Percentiles rank a stretch among this genome's conserved stretches.
Evolutionary conservation across 2,888 invertebrate species (phyloP).

Genomic region (Cryptocephalus primarius): DNA sequence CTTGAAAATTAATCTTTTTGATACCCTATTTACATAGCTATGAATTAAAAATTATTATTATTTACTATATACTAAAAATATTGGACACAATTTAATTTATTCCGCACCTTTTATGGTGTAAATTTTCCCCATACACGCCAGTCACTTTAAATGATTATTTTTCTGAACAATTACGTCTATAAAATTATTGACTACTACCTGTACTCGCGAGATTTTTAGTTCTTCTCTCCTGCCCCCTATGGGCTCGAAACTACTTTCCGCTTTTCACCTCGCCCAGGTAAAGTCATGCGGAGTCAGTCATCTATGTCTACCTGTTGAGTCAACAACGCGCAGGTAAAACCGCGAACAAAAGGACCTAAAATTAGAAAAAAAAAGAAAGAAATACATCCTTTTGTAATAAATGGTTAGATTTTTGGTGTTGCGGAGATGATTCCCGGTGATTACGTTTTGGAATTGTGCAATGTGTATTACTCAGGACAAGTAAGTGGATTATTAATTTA

Average conservation of each 20-base stretch:
- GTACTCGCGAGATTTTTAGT: not conserved
- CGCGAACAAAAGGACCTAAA: no score
- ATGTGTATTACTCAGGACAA: constrained; percentile 82
- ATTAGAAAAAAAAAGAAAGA: not conserved
- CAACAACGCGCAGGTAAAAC: constrained; percentile 5
- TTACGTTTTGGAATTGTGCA: constrained; percentile 76
- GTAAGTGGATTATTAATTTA: constrained; percentile 42
- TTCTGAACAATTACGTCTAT: no score
- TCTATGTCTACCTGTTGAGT: constrained; percentile 12
- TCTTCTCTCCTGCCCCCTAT: no score
- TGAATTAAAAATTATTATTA: no score
- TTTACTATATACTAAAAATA: no score
- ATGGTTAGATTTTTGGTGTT: not conserved
- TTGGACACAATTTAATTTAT: no score
- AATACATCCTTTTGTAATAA: constrained; percentile 1
- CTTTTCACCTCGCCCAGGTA: constrained; percentile 9
- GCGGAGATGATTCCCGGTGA: constrained; percentile 46
- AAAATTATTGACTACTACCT: not conserved
- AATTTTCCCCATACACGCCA: no score
- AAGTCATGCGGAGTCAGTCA: constrained; percentile 13
- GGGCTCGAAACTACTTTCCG: constrained; percentile 12
- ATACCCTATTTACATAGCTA: no score
- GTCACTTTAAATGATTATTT: no score
- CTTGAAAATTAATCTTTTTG: no score
- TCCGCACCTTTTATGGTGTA: no score